phyloP scores from a whole-genome alignment of 1,140 invertebrate species.

The Diabrotica undecimpunctata region DNA sequence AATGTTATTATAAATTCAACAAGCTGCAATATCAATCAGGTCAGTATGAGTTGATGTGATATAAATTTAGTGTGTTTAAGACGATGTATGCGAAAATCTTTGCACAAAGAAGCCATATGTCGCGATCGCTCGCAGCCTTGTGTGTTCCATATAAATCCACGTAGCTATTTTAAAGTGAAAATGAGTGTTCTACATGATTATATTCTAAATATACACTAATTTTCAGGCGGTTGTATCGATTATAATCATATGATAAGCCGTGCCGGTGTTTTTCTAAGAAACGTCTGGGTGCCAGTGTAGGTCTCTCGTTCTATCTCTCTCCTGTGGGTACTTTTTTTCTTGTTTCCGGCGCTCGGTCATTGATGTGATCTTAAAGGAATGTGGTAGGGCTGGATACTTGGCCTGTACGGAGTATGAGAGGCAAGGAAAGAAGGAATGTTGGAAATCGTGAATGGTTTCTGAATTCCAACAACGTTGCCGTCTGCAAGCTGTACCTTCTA shows the following conservation, averaged over 20 bases:
- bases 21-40: conserved; percentile 3
- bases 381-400: conserved; percentile 43
- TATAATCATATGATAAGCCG: conserved; percentile 4
- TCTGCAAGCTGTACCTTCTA: conserved; percentile 15
- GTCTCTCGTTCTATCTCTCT: conserved; percentile 32
- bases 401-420: conserved; percentile 25
- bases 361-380: conserved; percentile 49
- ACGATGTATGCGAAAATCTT: neutral
- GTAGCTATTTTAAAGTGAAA: neutral
- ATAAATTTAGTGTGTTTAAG: neutral
- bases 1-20: conserved; percentile 3
- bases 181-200: neutral
- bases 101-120: conserved; percentile 30
- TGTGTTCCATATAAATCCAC: conserved; percentile 15
- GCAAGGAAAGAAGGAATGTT: conserved; percentile 42
- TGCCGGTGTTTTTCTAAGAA: conserved; percentile 36
- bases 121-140: conserved; percentile 21
- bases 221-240: neutral
- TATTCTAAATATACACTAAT: neutral
- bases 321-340: conserved; percentile 35
- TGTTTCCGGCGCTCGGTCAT: conserved; percentile 46
- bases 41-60: conserved; percentile 12
- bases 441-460: conserved; percentile 48
- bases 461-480: conserved; percentile 42
- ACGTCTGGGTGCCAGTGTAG: conserved; percentile 32